Evolutionary conservation across 2,113 vertebrate genomes (phyloP).

Genomic region (Heterotilapia buettikoferi): DNA sequence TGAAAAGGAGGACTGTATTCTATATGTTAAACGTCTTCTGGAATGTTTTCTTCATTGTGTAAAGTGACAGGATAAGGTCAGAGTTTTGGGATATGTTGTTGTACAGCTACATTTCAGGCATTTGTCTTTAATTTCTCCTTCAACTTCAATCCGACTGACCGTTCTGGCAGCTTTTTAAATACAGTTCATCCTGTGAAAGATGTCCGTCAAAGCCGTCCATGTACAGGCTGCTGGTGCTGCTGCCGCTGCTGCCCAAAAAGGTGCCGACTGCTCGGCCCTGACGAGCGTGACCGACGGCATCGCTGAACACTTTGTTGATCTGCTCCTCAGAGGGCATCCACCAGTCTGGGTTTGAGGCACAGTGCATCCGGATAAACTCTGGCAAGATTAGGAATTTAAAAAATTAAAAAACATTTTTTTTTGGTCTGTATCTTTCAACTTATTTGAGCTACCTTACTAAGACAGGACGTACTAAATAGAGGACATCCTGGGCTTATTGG

Average conservation of each 20-base stretch:
- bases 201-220: slow-evolving; percentile 87
- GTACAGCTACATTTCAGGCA: slow-evolving; percentile 48
- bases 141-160: slow-evolving; percentile 82
- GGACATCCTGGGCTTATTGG: neutral
- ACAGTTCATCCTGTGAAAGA: slow-evolving; percentile 82
- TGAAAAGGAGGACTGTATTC: neutral
- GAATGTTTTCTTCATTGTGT: slow-evolving; percentile 51
- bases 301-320: slow-evolving; percentile 98
- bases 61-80: slow-evolving; percentile 40
- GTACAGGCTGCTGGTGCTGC: slow-evolving; percentile 82
- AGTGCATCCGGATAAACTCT: slow-evolving; percentile 99
- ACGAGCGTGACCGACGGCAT: slow-evolving; percentile 92
- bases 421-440: neutral
- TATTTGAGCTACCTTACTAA: neutral
- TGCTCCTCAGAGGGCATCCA: slow-evolving; percentile 99
- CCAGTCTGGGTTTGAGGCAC: slow-evolving; percentile 97
- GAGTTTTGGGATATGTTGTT: slow-evolving; percentile 44
- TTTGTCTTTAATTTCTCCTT: neutral
- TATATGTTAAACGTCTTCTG: slow-evolving; percentile 14
- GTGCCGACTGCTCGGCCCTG: slow-evolving; percentile 94
- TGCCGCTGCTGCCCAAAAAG: slow-evolving; percentile 78
- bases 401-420: rapidly evolving
- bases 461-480: neutral
- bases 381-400: neutral
- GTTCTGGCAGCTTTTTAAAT: slow-evolving; percentile 80